These are phyloP conservation scores for Deroptyus accipitrinus DNA, from an alignment of 2,113 vertebrate species.

Conservation along the genomic window DNA sequence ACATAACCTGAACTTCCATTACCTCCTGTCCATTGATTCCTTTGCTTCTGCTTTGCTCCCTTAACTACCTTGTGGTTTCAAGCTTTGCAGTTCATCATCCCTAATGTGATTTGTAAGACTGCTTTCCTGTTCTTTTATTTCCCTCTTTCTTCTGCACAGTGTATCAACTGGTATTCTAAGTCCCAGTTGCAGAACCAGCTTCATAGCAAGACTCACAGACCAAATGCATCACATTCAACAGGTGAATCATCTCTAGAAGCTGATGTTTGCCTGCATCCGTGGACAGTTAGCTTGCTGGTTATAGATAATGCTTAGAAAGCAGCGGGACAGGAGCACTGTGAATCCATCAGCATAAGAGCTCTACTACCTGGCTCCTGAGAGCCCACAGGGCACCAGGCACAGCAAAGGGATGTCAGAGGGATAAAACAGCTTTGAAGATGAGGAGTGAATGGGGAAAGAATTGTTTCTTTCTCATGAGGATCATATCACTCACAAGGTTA, in stretches of 20 bases:
- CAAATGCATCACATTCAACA: background rate
- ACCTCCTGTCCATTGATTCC: background rate
- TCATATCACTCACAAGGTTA: background rate
- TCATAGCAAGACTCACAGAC: accelerated
- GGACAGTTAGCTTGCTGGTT: background rate
- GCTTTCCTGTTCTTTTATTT: background rate
- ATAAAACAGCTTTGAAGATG: background rate
- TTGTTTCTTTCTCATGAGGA: background rate
- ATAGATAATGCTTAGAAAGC: background rate
- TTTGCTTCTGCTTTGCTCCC: background rate
- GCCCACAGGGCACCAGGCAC: background rate
- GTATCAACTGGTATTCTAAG: background rate
- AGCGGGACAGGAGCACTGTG: background rate
- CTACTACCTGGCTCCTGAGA: background rate
- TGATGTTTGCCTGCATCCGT: background rate
- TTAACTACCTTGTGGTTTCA: background rate
- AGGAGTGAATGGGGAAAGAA: background rate
- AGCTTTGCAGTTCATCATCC: background rate
- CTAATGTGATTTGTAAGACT: background rate
- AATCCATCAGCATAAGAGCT: background rate
- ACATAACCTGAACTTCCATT: background rate
- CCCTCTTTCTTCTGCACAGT: background rate
- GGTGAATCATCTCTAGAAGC: background rate
- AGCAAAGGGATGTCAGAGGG: background rate
- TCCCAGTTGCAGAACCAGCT: background rate